Conservation (phyloP, 2,888 invertebrate species). For the Drosophila setosimentum region DNA sequence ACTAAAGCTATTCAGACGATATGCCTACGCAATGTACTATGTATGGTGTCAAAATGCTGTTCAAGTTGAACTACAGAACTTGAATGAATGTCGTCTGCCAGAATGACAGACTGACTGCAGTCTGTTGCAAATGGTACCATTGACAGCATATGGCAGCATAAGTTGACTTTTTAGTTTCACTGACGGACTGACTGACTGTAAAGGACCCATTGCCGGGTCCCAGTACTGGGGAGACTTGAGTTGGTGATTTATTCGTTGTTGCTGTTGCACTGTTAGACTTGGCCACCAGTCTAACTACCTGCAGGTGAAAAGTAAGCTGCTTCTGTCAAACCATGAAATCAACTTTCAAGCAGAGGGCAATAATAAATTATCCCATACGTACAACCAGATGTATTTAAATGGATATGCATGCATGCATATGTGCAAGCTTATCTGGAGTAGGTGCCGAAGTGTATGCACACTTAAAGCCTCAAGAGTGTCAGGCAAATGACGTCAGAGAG, state of each 20-base stretch:
- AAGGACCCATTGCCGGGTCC: not conserved
- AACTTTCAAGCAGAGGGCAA: conserved; percentile 24
- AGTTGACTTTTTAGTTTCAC: conserved; percentile 10
- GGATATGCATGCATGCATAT: conserved; percentile 8
- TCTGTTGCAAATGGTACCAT: conserved; percentile 15
- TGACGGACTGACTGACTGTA: conserved; percentile 4
- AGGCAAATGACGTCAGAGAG: conserved; percentile 64
- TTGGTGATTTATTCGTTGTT: not conserved
- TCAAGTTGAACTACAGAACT: not conserved
- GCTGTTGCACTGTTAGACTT: conserved; percentile 8
- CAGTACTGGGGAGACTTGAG: not conserved
- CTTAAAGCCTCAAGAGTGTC: conserved; percentile 63
- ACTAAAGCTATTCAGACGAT: not conserved
- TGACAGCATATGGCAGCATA: conserved; percentile 17
- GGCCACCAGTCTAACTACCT: not conserved
- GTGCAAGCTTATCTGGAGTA: conserved; percentile 21
- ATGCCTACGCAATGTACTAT: not conserved
- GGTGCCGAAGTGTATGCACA: conserved; percentile 66
- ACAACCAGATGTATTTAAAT: conserved; percentile 23
- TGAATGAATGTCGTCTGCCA: not conserved
- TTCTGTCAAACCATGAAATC: conserved; percentile 14
- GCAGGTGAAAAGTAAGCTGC: not conserved
- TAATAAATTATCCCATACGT: conserved; percentile 34
- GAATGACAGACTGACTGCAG: not conserved
- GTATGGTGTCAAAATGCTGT: not conserved